Percentiles rank a stretch among this genome's conserved stretches.
These are phyloP conservation scores for Pharmacophagus antenor DNA, from an alignment of 2,888 invertebrate species.

Conservation along the genomic window DNA sequence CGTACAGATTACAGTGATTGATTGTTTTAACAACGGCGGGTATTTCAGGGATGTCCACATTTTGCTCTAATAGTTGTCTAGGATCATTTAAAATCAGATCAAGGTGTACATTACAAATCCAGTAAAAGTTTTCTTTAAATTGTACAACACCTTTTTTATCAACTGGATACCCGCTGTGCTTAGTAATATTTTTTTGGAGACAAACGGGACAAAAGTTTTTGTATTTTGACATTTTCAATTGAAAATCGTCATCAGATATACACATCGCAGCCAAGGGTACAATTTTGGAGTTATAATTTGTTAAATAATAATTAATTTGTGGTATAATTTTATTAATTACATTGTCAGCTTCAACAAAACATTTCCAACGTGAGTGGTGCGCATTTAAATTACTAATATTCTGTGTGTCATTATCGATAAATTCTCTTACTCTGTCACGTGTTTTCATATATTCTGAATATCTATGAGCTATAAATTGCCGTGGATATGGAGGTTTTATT, in stretches of 20 bases:
- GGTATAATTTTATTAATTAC: slow-evolving; percentile 56
- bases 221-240: slow-evolving; percentile 69
- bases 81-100: slow-evolving; percentile 69
- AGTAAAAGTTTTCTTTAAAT: slow-evolving; percentile 78
- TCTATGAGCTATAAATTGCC: slow-evolving; percentile 62
- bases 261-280: slow-evolving; percentile 76
- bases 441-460: slow-evolving; percentile 63
- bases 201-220: slow-evolving; percentile 83
- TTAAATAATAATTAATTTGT: slow-evolving; percentile 76
- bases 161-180: slow-evolving; percentile 67
- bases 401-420: slow-evolving; percentile 78
- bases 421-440: slow-evolving; percentile 59
- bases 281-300: slow-evolving; percentile 66
- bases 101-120: slow-evolving; percentile 81
- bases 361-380: slow-evolving; percentile 77
- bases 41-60: slow-evolving; percentile 68
- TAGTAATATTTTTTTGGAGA: slow-evolving; percentile 56
- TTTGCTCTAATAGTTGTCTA: slow-evolving; percentile 49
- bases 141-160: slow-evolving; percentile 80
- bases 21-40: slow-evolving; percentile 71
- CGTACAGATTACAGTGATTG: slow-evolving; percentile 61
- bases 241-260: slow-evolving; percentile 79
- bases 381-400: slow-evolving; percentile 76
- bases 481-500: slow-evolving; percentile 58
- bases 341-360: slow-evolving; percentile 66